A percentile compares a stretch with the other conserved stretches of the same genome.
Evolutionary conservation across 2,888 invertebrate genomes (phyloP).

Genomic region (Tuberolachnus salignus): DNA sequence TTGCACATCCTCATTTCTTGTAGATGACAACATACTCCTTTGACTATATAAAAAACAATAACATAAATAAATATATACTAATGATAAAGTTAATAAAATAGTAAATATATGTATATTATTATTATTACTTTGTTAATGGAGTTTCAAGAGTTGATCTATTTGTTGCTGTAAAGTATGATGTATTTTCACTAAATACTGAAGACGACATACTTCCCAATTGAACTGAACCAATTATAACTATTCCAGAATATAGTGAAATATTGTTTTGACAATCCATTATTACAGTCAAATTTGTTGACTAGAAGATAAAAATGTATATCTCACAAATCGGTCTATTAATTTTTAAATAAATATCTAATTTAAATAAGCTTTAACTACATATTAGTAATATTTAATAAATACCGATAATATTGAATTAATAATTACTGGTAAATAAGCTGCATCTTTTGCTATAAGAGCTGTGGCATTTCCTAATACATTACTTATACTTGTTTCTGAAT

Average conservation of each 20-base stretch:
- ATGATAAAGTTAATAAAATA: neutral
- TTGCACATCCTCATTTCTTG: conserved; percentile 63
- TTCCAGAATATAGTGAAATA: conserved; percentile 83
- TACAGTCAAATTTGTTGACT: conserved; percentile 77
- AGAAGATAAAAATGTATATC: neutral
- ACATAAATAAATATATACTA: neutral
- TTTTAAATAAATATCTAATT: too few species aligned
- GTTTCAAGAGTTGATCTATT: conserved; percentile 36
- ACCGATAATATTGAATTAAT: neutral
- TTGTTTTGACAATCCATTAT: conserved; percentile 80
- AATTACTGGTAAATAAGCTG: conserved; percentile 75
- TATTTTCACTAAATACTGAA: conserved; percentile 51
- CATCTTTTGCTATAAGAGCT: conserved; percentile 81
- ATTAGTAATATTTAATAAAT: too few species aligned
- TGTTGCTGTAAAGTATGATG: conserved; percentile 46
- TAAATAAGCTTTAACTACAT: too few species aligned
- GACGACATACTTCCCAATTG: conserved; percentile 63
- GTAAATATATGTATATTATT: neutral
- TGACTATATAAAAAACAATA: conserved; percentile 61
- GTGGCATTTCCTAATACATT: conserved; percentile 77
- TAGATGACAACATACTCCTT: conserved; percentile 75
- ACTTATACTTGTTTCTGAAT: conserved; percentile 67
- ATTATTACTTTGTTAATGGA: conserved; percentile 29
- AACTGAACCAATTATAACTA: conserved; percentile 80
- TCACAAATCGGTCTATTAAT: too few species aligned